phyloP scores from a whole-genome alignment of 2,888 invertebrate genomes.

The Heteromurus nitidus region DNA sequence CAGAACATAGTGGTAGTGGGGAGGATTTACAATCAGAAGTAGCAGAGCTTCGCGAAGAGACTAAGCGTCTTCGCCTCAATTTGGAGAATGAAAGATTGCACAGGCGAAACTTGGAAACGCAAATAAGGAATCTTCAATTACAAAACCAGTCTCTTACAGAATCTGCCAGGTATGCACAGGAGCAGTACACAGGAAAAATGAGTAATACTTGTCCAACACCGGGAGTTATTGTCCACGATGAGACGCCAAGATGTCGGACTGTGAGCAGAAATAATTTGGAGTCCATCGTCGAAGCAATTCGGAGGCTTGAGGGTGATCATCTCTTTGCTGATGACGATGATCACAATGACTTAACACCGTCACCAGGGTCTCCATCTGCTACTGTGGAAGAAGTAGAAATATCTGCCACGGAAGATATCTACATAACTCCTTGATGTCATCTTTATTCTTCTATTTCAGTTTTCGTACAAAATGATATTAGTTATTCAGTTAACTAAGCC shows the following conservation, averaged over 20 bases:
- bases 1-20: slow-evolving; percentile 50
- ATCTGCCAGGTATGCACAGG: slow-evolving; percentile 47
- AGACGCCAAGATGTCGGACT: slow-evolving; percentile 43
- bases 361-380: slow-evolving; percentile 42
- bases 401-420: slow-evolving; percentile 42
- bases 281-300: slow-evolving; percentile 57
- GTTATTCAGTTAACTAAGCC: slow-evolving; percentile 24
- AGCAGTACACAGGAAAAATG: slow-evolving; percentile 44
- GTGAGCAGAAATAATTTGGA: slow-evolving; percentile 50
- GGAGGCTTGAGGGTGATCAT: slow-evolving; percentile 50
- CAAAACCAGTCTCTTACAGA: slow-evolving; percentile 49
- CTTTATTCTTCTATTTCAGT: slow-evolving; percentile 22
- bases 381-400: slow-evolving; percentile 47
- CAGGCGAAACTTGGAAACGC: slow-evolving; percentile 42
- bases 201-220: slow-evolving; percentile 29
- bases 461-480: slow-evolving; percentile 56
- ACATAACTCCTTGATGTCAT: slow-evolving; percentile 43
- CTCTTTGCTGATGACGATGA: slow-evolving; percentile 47
- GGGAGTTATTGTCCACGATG: slow-evolving; percentile 50
- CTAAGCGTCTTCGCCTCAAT: slow-evolving; percentile 44
- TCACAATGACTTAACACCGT: slow-evolving; percentile 31
- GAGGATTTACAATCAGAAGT: slow-evolving; percentile 54
- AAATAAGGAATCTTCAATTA: slow-evolving; percentile 46
- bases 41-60: slow-evolving; percentile 52
- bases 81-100: slow-evolving; percentile 45